Evolutionary conservation across 23 tunicate genomes (phyloP), one percentile per base, ranked within the genome.

Genomic region (Oikopleura vanhoeffeni): DNA sequence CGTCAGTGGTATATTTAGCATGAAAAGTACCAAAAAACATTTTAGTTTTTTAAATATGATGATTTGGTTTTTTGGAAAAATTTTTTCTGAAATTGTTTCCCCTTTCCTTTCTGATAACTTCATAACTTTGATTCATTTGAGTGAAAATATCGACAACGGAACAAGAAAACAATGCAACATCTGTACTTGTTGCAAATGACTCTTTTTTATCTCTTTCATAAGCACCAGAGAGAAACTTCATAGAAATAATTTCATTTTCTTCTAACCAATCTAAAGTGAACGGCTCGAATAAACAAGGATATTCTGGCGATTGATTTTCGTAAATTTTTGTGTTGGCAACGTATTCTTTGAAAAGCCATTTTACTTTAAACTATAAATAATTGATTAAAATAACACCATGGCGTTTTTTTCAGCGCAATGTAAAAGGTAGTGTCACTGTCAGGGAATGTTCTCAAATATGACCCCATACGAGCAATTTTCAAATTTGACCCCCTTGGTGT

Each of bases 91-190:
- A n/a, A n/a, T n/a, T n/a, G n/a, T n/a, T n/a, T n/a, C n/a, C n/a
- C n/a, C n/a, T n/a, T n/a, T n/a, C n/a, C n/a, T n/a, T 94, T 41
- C 87, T 86, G 40, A 94, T 88, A 57, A 94, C 89, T 36, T 94
- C 98, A 83, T 83, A 90, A 76, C 89, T 86, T 79, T 94, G 91
- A 60, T 90, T 94, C 0, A 94, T 84, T 41, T 94, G 98, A 0
- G 98, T 85, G 57, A 94, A 94, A 0, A 94, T 85, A 76, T 94
- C 98, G 32, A 94, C 96, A 40, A 94, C 96, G 0, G 98, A 94
- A 67, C 96, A 91, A 0, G 98, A 94, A 84, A 90, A 94, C 67
- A 86, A 36, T 30, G 96, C 86, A 86, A 88, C 89, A 36, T 90
- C 87, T 8, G 96, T 86, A 77, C 96, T 94, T 39, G 64, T 86